Evolutionary conservation across 1,140 invertebrate genomes (phyloP).

Genomic region (Drosophila pachea): DNA sequence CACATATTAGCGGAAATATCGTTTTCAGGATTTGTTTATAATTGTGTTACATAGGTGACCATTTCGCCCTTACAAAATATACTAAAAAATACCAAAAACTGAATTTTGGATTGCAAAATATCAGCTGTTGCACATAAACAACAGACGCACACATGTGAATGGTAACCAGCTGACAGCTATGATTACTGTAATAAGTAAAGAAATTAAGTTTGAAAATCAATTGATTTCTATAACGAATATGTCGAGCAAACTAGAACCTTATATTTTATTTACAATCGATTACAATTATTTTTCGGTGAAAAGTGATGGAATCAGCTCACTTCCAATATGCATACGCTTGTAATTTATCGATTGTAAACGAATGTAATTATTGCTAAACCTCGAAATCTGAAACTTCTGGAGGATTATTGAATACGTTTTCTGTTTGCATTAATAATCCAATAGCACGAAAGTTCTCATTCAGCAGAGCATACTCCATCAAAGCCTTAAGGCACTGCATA

Average conservation of each 20-base stretch:
- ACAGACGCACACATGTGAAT: background rate
- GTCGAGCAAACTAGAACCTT: too few relatives aligned
- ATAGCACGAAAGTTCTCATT: conserved; percentile 64
- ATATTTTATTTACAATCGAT: too few relatives aligned
- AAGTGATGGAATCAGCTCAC: background rate
- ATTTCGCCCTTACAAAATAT: background rate
- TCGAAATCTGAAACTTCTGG: conserved; percentile 38
- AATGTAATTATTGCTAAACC: background rate
- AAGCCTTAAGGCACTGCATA: conserved; percentile 38
- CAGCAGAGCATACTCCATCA: conserved; percentile 64
- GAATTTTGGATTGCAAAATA: background rate
- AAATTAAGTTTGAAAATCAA: too few relatives aligned
- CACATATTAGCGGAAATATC: conserved; percentile 1
- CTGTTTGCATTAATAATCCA: conserved; percentile 52
- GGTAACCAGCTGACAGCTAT: conserved; percentile 10
- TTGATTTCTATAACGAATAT: too few relatives aligned
- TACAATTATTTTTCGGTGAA: too few relatives aligned
- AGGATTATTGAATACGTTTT: conserved; percentile 46
- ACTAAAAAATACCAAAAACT: conserved; percentile 26
- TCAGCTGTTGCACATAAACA: background rate
- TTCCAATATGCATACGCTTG: background rate
- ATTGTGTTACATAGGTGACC: conserved; percentile 4
- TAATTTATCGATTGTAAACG: background rate
- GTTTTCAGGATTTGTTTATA: conserved; percentile 30
- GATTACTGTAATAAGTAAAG: background rate